A percentile compares a stretch with the other conserved stretches of the same genome.
Conservation (phyloP, 2,797 vertebrate genomes). For the Staurois parvus region DNA sequence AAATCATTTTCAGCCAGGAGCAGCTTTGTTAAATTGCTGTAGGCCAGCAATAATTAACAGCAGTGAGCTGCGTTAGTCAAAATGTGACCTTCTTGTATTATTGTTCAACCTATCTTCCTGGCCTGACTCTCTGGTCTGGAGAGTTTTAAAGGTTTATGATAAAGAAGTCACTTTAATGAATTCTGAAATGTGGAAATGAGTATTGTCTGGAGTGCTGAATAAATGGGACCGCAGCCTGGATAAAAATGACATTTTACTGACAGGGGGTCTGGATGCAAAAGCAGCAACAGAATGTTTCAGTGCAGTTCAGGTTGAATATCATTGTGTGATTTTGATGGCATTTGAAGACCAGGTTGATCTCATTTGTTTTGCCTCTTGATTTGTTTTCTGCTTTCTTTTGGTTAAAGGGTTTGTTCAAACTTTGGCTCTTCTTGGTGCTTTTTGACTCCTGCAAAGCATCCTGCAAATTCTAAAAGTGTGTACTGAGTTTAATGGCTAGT, state of each 20-base stretch:
- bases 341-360: no score
- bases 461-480: no score
- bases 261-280: neutral
- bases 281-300: neutral
- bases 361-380: no score
- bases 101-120: conserved; percentile 56
- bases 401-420: no score
- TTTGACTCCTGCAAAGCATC: no score
- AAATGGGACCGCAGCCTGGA: no score
- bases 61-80: conserved; percentile 60
- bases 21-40: conserved; percentile 62
- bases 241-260: neutral
- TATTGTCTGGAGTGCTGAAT: neutral
- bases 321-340: no score
- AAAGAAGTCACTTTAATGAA: conserved; percentile 31
- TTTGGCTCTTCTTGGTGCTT: no score
- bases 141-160: conserved; percentile 48
- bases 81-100: conserved; percentile 63
- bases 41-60: conserved; percentile 63
- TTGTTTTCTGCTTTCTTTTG: no score
- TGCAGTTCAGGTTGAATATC: no score
- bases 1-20: conserved; percentile 61
- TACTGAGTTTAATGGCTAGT: no score
- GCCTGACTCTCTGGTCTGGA: conserved; percentile 50
- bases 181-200: conserved; percentile 12